Percentiles rank a stretch among this genome's conserved stretches.
These are phyloP conservation scores for Drosophila meridionalis DNA, from an alignment of 2,888 invertebrate genomes.

Conservation along the genomic window DNA sequence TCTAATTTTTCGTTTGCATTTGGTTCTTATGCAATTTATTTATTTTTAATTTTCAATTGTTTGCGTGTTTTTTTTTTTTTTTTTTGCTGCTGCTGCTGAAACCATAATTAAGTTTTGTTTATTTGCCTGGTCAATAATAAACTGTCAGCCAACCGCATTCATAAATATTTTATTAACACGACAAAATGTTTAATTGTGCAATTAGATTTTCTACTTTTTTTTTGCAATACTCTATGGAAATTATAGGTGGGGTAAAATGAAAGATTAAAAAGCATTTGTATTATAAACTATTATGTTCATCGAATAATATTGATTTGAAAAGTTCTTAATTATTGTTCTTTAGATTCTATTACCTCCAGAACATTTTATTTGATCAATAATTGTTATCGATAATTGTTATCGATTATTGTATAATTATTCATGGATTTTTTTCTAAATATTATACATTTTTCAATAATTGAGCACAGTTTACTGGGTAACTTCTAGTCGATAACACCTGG, in stretches of 20 bases:
- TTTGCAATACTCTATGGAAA: conserved; percentile 1
- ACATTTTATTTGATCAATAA: no score
- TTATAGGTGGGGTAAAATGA: background rate
- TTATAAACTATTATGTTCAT: background rate
- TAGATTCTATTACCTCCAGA: no score
- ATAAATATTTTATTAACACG: conserved; percentile 77
- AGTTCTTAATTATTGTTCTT: no score
- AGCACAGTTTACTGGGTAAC: conserved; percentile 10
- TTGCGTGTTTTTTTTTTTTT: conserved; percentile 24
- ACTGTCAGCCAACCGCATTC: conserved; percentile 57
- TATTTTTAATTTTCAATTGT: conserved; percentile 22
- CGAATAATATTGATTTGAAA: background rate
- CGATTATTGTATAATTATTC: background rate
- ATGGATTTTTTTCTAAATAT: background rate
- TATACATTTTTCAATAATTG: background rate
- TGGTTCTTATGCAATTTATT: conserved; percentile 10
- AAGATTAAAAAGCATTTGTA: background rate
- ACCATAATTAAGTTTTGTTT: conserved; percentile 74
- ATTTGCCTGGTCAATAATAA: conserved; percentile 69
- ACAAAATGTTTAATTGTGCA: conserved; percentile 69
- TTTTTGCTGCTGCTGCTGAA: conserved; percentile 18
- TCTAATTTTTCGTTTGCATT: conserved; percentile 11
- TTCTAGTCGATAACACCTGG: background rate
- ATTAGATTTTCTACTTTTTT: conserved; percentile 49
- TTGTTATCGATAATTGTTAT: background rate